These are phyloP conservation scores for Urosaurus nigricauda DNA, from an alignment of 2,797 vertebrate species.

Conservation along the genomic window DNA sequence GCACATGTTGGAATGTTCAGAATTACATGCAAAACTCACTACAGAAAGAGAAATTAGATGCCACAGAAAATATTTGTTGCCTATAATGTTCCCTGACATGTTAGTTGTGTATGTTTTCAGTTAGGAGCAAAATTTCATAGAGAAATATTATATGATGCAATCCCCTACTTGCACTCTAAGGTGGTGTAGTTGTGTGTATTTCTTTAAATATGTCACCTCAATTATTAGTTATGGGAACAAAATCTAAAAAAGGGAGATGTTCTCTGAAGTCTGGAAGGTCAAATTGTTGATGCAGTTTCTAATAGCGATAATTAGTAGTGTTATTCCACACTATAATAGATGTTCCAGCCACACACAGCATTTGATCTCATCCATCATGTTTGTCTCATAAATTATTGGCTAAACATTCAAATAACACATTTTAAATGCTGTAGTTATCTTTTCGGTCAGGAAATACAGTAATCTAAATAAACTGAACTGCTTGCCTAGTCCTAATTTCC, in stretches of 20 bases:
- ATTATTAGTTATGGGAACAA: neutral
- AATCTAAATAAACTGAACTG: neutral
- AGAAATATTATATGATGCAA: neutral
- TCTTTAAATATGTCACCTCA: neutral
- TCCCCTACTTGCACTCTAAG: neutral
- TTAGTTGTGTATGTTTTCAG: neutral
- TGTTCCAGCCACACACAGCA: neutral
- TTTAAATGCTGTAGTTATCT: neutral
- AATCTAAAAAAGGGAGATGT: neutral
- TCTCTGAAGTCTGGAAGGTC: neutral
- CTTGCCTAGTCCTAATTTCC: neutral
- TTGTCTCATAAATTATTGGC: neutral
- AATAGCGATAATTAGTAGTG: neutral
- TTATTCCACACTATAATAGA: neutral
- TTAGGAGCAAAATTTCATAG: no score
- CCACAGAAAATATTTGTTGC: neutral
- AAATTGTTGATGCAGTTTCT: neutral
- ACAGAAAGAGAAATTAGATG: neutral
- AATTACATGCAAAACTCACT: neutral
- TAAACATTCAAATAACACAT: slow-evolving; percentile 21
- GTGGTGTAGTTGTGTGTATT: neutral
- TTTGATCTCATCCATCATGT: neutral
- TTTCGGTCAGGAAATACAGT: neutral
- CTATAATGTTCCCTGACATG: neutral
- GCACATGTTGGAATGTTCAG: neutral